Percentiles rank a stretch among this genome's conserved stretches.
Evolutionary conservation across 1,140 invertebrate species (phyloP).

Genomic region (Ostrea edulis): DNA sequence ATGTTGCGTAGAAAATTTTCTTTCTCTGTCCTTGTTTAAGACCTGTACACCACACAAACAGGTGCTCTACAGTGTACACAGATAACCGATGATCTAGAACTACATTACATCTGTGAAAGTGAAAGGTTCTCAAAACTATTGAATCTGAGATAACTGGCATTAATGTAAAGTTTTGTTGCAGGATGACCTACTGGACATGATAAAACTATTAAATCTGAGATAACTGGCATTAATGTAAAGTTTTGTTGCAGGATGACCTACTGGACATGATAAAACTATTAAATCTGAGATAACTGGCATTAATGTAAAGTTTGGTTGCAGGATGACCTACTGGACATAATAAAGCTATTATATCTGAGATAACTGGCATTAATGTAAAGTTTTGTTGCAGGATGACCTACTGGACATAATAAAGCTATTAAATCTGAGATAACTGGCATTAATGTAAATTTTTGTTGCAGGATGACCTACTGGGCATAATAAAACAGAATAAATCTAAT

Average conservation of each 20-base stretch:
- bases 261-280: neutral
- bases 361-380: no score
- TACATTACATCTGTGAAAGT: neutral
- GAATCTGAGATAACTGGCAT: no score
- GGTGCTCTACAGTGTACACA: no score
- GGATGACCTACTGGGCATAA: conserved; percentile 37
- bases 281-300: no score
- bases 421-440: neutral
- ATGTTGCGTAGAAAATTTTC: no score
- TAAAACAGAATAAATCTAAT: conserved; percentile 18
- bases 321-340: conserved; percentile 38
- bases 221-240: neutral
- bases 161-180: neutral
- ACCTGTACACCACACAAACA: no score
- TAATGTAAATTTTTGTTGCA: neutral
- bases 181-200: conserved; percentile 37
- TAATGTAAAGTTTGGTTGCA: neutral
- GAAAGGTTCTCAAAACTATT: no score
- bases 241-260: conserved; percentile 11
- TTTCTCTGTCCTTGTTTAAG: no score
- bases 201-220: neutral
- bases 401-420: no score
- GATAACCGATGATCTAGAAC: neutral
- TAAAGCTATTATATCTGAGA: neutral
- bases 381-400: no score